Base-by-base conservation (phyloP, 2,113 vertebrate genomes). In the Pampusana beccarii region DNA sequence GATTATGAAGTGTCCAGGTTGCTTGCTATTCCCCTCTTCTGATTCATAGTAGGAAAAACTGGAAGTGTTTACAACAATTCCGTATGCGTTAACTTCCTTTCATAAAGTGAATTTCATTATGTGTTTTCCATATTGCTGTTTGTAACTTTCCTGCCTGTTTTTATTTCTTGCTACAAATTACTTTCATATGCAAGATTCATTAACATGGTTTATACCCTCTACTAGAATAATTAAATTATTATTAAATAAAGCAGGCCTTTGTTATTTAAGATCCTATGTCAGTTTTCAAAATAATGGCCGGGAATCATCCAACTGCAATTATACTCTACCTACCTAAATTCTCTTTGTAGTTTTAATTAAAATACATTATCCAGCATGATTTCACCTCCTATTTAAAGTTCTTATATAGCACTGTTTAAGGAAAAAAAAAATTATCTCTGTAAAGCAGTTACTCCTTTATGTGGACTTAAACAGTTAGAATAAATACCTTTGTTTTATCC, bases 341-440 rank as follows among this genome's bases (percentile, higher is more conserved):
- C 46, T 53, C 91, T 96, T 96, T 97, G 94, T 96, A 97, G 86
- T 80, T 95, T 95, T 96, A 95, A 96, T 96, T 96, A 96, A 97
- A 95, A 91, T 67, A 66, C 48, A 84, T 92, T 60, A 67, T 62
- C 75, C 92, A 51, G 60, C 73, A 80, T 95, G 88, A 94, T 73
- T 94, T 95, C 92, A 97, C n/a, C 91, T 83, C 92, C 82, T 84
- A 13, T 88, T 93, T 92, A 70, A 78, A 92, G 86, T 86, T 80
- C 34, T 78, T 80, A 28, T 64, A 60, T 28, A 74, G 56, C 72
- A 74, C 18, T 25, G 33, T 28, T 90, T 60, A 93, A 78, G 38
- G 33, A 4, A 17, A 53, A 46, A 73, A 81, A 79, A 70, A 23
- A 21, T n/a, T n/a, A n/a, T 6, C 26, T 65, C 44, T 87, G 36